phyloP scores from a whole-genome alignment of 2,888 invertebrate species.

The Microchrysa polita region DNA sequence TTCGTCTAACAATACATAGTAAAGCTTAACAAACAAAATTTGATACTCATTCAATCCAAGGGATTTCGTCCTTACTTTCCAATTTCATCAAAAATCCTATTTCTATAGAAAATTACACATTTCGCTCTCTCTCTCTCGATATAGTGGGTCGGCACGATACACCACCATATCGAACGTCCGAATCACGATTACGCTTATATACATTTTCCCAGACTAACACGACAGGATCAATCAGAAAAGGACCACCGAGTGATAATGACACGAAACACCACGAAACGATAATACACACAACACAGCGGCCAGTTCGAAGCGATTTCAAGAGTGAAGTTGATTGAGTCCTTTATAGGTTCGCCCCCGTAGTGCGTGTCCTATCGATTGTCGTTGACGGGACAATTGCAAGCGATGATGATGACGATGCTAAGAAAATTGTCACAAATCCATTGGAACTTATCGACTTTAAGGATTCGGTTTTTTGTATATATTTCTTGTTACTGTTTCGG shows the following conservation, averaged over 20 bases:
- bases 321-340: constrained; percentile 37
- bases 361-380: too few relatives aligned
- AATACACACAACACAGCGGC: too few relatives aligned
- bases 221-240: constrained; percentile 30
- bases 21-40: too few relatives aligned
- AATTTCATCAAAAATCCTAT: too few relatives aligned
- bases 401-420: constrained; percentile 12
- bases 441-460: constrained; percentile 19
- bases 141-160: constrained; percentile 5
- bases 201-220: constrained; percentile 24
- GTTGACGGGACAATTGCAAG: not conserved
- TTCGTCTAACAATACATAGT: too few relatives aligned
- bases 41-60: too few relatives aligned
- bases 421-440: constrained; percentile 13
- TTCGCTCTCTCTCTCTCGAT: not conserved
- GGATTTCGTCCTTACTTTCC: too few relatives aligned
- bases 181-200: not conserved
- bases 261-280: constrained; percentile 12
- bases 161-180: too few relatives aligned
- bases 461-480: not conserved
- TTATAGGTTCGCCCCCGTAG: not conserved
- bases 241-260: constrained; percentile 33
- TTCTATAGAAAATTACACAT: constrained; percentile 1
- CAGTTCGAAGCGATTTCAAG: not conserved
- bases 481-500: not conserved